Evolutionary conservation across 2,113 vertebrate genomes (phyloP).

Genomic region (Hippocampus zosterae): DNA sequence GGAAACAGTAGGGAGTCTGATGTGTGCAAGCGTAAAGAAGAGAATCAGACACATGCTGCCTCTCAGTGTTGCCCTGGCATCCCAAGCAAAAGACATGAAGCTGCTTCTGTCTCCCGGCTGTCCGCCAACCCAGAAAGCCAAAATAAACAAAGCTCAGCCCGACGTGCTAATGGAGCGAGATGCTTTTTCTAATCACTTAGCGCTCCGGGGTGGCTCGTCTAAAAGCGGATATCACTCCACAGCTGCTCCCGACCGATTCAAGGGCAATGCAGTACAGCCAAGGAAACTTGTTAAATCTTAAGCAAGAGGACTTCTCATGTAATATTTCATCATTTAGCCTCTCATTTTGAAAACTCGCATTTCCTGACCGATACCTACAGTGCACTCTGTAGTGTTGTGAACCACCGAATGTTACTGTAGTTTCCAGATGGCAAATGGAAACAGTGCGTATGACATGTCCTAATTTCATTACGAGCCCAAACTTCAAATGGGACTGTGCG

Average conservation of each 20-base stretch:
- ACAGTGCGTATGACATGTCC: slow-evolving; percentile 63
- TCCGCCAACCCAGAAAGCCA: slow-evolving; percentile 53
- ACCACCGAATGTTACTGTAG: slow-evolving; percentile 40
- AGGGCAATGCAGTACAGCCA: slow-evolving; percentile 24
- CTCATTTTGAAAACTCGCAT: slow-evolving; percentile 3
- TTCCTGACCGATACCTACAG: slow-evolving; percentile 27
- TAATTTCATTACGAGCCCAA: slow-evolving; percentile 58
- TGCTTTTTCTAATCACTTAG: slow-evolving; percentile 46
- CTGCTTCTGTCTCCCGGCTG: slow-evolving; percentile 52
- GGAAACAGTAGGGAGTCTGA: slow-evolving; percentile 44
- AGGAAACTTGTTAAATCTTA: slow-evolving; percentile 17
- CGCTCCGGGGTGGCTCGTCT: slow-evolving; percentile 45
- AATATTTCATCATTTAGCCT: slow-evolving; percentile 32
- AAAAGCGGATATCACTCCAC: slow-evolving; percentile 48
- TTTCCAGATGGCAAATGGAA: slow-evolving; percentile 68
- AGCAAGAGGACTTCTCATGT: slow-evolving; percentile 22
- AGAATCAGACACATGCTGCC: slow-evolving; percentile 59
- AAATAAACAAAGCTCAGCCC: slow-evolving; percentile 60
- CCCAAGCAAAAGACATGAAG: slow-evolving; percentile 57
- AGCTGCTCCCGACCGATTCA: slow-evolving; percentile 28
- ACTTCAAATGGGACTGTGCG: slow-evolving; percentile 64
- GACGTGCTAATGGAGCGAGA: slow-evolving; percentile 55
- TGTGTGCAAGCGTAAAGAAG: slow-evolving; percentile 47
- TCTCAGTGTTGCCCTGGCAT: slow-evolving; percentile 59
- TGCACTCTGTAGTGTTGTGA: slow-evolving; percentile 39